Percentiles rank a stretch among this genome's conserved stretches.
phyloP scores from a whole-genome alignment of 2,888 invertebrate genomes.

The Ormia ochracea region DNA sequence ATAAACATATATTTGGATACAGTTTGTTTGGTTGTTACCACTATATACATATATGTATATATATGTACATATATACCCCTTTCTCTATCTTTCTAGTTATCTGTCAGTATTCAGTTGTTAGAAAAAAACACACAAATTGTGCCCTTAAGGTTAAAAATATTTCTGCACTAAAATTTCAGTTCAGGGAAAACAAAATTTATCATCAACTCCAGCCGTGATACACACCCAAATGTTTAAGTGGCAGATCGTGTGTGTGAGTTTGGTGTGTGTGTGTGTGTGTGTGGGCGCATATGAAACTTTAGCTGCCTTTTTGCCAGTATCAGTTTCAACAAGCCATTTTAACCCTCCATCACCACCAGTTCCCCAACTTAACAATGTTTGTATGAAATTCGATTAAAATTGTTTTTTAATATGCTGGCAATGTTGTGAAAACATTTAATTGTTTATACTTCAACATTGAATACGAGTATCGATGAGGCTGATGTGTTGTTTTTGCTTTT shows the following conservation, averaged over 20 bases:
- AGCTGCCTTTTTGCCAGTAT: background rate
- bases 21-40: no score
- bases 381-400: slow-evolving; percentile 35
- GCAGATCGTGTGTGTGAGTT: background rate
- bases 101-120: slow-evolving; percentile 11
- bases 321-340: background rate
- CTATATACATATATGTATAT: no score
- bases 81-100: background rate
- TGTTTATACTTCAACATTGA: slow-evolving; percentile 25
- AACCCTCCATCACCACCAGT: background rate
- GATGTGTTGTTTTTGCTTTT: background rate
- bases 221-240: background rate
- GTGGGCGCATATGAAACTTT: background rate
- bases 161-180: background rate
- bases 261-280: background rate
- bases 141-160: slow-evolving; percentile 19
- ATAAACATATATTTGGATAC: slow-evolving; percentile 4
- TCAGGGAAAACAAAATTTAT: background rate
- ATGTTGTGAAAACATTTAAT: slow-evolving; percentile 47
- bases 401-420: slow-evolving; percentile 40
- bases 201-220: background rate
- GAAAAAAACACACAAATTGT: slow-evolving; percentile 24
- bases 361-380: slow-evolving; percentile 37
- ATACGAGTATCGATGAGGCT: no score
- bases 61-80: no score